Base-by-base conservation (phyloP, 2,797 vertebrate genomes). In the Fundulus diaphanus region DNA sequence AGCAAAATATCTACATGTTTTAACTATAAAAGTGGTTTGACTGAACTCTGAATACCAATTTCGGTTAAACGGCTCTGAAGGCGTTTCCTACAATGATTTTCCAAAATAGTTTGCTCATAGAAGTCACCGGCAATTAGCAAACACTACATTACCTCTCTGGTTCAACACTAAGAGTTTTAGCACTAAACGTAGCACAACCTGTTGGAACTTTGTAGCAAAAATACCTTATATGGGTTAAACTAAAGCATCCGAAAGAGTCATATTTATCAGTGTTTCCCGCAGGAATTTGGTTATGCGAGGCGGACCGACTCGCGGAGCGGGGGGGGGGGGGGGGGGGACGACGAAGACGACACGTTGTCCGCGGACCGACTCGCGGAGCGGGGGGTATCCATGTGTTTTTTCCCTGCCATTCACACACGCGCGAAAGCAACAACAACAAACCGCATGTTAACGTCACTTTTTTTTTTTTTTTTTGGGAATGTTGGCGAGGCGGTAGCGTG, bases 101-200 rank as follows among this genome's bases (percentile, higher is more conserved):
- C 33, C 5, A 66, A 73, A 68, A 81, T 51, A 48, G 35, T 22
- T 37, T 9, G 0, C 16, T 61, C 18, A 31, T 61, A 9, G 0
- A 35, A 35, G 57, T 35, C 20, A 63, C 59, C 59, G 37, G 18
- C 18, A 35, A 31, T 63, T 63, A 37, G 20, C 31, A n/a, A n/a
- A 42, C 37, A 15, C 16, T 12, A 22, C 12, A 29, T 2, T 82
- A 73, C 76, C 69, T 74, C 18, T 68, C 81, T 31, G n/a, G 65
- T 77, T 84, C 77, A 85, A 79, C 85, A 84, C 82, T 46, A 93
- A 90, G 88, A 71, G 75, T 40, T 78, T 85, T 83, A 87, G 72
- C 77, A 59, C 67, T 18, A 74, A 78, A 75, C 68, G 84, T 90
- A 86, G 76, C 61, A 73, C 67, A 48, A 91, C 29, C 56, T 65